Percentiles rank a stretch among this genome's conserved stretches.
phyloP scores from a whole-genome alignment of 1,140 invertebrate species.

The Drosophila hydei region DNA sequence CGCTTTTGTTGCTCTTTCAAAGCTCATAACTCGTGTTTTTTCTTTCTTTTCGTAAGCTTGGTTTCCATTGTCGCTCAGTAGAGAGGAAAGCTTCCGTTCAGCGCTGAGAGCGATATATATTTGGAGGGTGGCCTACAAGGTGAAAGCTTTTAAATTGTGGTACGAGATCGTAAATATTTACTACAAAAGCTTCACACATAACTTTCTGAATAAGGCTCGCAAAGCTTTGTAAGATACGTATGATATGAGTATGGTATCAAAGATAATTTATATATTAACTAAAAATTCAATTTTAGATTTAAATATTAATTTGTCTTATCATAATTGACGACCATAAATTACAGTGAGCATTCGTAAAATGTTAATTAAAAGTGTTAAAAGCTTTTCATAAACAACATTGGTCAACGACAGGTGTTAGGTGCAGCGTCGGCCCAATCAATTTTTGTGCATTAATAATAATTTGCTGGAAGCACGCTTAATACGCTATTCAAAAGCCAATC shows the following conservation, averaged over 20 bases:
- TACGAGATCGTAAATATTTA: constrained; percentile 27
- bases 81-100: constrained; percentile 1
- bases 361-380: constrained; percentile 70
- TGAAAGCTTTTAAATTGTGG: constrained; percentile 8
- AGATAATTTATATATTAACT: constrained; percentile 10
- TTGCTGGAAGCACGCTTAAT: constrained; percentile 59
- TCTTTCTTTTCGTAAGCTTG: constrained; percentile 33
- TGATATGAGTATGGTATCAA: neutral
- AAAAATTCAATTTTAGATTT: constrained; percentile 13
- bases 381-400: constrained; percentile 54
- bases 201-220: constrained; percentile 8
- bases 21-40: constrained; percentile 23
- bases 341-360: constrained; percentile 22
- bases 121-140: constrained; percentile 28
- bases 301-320: constrained; percentile 54
- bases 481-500: constrained; percentile 70
- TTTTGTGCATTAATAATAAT: constrained; percentile 58
- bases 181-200: constrained; percentile 21
- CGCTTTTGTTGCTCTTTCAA: constrained; percentile 41
- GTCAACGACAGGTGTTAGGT: constrained; percentile 45
- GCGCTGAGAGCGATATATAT: neutral
- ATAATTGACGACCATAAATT: constrained; percentile 57
- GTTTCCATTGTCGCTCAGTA: constrained; percentile 20
- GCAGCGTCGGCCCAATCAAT: neutral
- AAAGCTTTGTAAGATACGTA: constrained; percentile 15